Base-by-base conservation (phyloP, 2,113 vertebrate species). In the Excalfactoria chinensis region DNA sequence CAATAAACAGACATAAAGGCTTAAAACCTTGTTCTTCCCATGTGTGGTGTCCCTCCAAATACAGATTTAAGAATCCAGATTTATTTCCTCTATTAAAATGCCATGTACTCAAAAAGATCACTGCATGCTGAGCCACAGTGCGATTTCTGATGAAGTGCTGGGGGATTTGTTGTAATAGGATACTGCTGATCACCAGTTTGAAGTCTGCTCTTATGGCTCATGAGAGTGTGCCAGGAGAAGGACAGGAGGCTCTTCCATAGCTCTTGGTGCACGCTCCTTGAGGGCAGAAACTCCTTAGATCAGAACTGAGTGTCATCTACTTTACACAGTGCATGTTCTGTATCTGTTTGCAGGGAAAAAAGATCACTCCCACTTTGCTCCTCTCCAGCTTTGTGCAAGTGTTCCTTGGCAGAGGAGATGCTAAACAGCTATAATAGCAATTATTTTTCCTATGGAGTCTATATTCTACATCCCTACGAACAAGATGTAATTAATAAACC, bases 381-480 rank as follows among this genome's bases (percentile, higher is more conserved):
- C 98, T 97, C 95, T 98, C 98, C 98, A 40, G 98, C 98, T 94
- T 98, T 98, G 48, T 98, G 97, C 98, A 97, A 98, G 58, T 98
- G 98, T 96, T 98, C 98, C 95, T 99, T 56, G 30, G 26, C 19
- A 12, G 55, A 56, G 53, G 15, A 55, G 30, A 55, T 35, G 98
- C 98, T 98, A 86, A 81, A 25, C 13, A 74, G 43, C 98, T 98
- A 94, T 98, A 98, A 95, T 97, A 98, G 93, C 98, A 98, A 97
- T 98, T 98, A 59, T 99, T 99, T 97, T 98, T 98, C 97, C 98
- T 98, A 97, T 98, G 98, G 96, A 98, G 97, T 5, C 98, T 98
- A 94, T 99, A 98, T 91, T 98, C 98, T 44, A 98, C 98, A 97
- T 98, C 98, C 97, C 98, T 99, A 98, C 96, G 97, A 97, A 98